These are phyloP conservation scores for Caenorhabditis inopinata DNA, from an alignment of 1,140 invertebrate species.

Conservation along the genomic window DNA sequence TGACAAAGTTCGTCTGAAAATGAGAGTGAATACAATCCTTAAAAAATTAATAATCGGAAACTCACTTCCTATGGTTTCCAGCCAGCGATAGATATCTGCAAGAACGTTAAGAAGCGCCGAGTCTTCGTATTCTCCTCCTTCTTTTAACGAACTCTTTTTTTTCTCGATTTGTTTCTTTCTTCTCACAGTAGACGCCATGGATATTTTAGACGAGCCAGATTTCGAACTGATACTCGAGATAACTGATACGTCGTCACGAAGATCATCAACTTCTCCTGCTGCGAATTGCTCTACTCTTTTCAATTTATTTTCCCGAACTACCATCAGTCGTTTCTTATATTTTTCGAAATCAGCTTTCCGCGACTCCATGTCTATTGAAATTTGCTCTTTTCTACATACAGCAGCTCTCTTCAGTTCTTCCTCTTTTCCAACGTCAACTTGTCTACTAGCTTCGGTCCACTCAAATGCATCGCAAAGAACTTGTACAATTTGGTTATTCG, in stretches of 20 bases:
- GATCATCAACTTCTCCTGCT: not conserved
- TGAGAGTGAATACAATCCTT: not conserved
- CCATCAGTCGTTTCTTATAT: not conserved
- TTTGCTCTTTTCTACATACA: not conserved
- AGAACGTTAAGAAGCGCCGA: constrained; percentile 25
- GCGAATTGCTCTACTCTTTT: constrained; percentile 1
- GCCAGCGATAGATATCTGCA: constrained; percentile 14
- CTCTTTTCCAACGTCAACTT: not conserved
- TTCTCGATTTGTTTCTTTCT: constrained; percentile 38
- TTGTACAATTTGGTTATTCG: not conserved
- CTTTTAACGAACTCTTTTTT: constrained; percentile 38
- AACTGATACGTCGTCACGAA: not conserved
- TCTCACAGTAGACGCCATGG: constrained; percentile 23
- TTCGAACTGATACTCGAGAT: not conserved
- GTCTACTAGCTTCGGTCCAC: not conserved
- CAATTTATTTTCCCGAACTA: constrained; percentile 11
- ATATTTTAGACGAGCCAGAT: not conserved
- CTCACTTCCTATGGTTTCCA: not conserved
- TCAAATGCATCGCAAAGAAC: not conserved
- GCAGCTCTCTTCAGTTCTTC: not conserved
- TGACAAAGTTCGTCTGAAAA: not conserved
- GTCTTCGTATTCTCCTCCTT: constrained; percentile 42
- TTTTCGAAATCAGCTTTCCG: not conserved
- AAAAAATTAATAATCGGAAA: not conserved
- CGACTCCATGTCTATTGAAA: not conserved